These are phyloP conservation scores for Tympanoctomys barrerae DNA, from an alignment of 2,797 vertebrate species.

Conservation along the genomic window DNA sequence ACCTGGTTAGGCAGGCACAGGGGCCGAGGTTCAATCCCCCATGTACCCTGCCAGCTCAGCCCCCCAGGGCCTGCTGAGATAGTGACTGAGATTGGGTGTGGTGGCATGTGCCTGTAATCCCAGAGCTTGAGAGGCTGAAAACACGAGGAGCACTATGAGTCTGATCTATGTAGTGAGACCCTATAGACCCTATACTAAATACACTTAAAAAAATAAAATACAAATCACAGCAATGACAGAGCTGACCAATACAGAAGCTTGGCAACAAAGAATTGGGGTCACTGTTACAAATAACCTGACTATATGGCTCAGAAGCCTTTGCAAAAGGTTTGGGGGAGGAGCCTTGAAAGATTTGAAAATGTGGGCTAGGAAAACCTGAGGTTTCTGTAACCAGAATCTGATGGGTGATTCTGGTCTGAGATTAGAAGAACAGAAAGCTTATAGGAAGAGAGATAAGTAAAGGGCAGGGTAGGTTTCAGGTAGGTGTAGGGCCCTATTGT, in stretches of 20 bases:
- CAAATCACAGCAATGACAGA: not conserved
- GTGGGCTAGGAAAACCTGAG: not conserved
- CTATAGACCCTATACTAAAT: too few relatives aligned
- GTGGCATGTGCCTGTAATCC: too few relatives aligned
- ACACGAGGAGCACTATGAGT: too few relatives aligned
- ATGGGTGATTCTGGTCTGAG: not conserved
- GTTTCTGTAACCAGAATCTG: not conserved
- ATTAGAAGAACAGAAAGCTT: not conserved
- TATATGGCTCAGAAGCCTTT: not conserved
- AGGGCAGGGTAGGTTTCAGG: not conserved
- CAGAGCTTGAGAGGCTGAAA: too few relatives aligned
- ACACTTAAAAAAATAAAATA: too few relatives aligned
- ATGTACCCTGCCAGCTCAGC: too few relatives aligned
- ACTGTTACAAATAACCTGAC: not conserved
- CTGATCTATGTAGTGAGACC: too few relatives aligned
- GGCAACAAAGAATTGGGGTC: not conserved
- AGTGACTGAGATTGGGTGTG: too few relatives aligned
- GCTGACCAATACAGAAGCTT: not conserved
- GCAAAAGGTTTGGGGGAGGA: not conserved
- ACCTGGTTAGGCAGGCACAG: too few relatives aligned
- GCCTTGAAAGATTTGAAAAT: not conserved
- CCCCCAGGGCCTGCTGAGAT: too few relatives aligned
- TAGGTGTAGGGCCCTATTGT: not conserved
- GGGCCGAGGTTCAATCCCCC: too few relatives aligned
- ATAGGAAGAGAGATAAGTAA: not conserved